A percentile compares a stretch with the other conserved stretches of the same genome.
phyloP scores from a whole-genome alignment of 2,797 vertebrate genomes.

The Hoplostethus mediterraneus region DNA sequence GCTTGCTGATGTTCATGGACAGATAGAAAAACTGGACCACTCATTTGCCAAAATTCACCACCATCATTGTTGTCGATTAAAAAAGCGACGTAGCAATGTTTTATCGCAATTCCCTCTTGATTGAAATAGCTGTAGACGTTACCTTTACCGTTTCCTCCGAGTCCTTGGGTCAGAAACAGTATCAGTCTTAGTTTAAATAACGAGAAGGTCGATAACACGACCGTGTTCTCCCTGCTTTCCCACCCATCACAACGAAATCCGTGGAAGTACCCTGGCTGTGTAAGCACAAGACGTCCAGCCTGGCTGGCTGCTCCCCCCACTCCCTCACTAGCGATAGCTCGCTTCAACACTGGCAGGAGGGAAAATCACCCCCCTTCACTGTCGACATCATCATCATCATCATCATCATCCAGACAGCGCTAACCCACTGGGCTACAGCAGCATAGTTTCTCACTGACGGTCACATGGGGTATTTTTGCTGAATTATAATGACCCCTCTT shows the following conservation, averaged over 20 bases:
- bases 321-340: constrained; percentile 13
- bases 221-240: constrained; percentile 57
- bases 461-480: constrained; percentile 61
- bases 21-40: background rate
- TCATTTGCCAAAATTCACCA: constrained; percentile 12
- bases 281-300: constrained; percentile 22
- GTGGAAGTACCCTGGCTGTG: constrained; percentile 36
- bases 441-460: constrained; percentile 11
- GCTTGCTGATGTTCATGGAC: background rate
- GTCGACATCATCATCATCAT: constrained; percentile 3
- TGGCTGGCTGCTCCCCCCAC: constrained; percentile 1
- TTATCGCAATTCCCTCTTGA: background rate
- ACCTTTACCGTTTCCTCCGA: constrained; percentile 57
- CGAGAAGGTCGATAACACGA: constrained; percentile 48
- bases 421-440: background rate
- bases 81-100: constrained; percentile 19
- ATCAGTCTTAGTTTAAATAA: constrained; percentile 42
- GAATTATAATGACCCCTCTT: constrained; percentile 33
- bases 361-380: background rate
- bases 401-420: background rate
- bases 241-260: constrained; percentile 67
- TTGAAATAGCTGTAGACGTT: constrained; percentile 2
- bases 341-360: constrained; percentile 11
- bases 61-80: constrained; percentile 12
- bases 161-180: constrained; percentile 26